A percentile compares a stretch with the other conserved stretches of the same genome.
phyloP scores from a whole-genome alignment of 2,113 vertebrate species.

The Sinocyclocheilus grahami region DNA sequence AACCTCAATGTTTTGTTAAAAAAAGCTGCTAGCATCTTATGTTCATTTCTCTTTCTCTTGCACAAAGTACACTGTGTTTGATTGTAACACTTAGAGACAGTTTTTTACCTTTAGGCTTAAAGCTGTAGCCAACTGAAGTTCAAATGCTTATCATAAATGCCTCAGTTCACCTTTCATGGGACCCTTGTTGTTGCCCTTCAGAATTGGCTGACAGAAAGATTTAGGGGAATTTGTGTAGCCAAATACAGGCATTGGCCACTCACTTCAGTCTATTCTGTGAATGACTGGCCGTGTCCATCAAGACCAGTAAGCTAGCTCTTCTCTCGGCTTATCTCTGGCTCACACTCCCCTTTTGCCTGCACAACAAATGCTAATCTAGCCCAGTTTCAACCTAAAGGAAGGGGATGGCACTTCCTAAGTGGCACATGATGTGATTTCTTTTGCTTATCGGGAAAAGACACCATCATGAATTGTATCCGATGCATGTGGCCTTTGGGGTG shows the following conservation, averaged over 20 bases:
- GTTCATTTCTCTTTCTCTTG: neutral
- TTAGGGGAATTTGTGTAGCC: conserved; percentile 43
- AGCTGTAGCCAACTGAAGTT: conserved; percentile 8
- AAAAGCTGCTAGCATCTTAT: neutral
- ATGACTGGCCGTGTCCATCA: conserved; percentile 51
- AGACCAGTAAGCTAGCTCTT: conserved; percentile 45
- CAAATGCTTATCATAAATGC: conserved; percentile 34
- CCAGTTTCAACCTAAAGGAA: conserved; percentile 34
- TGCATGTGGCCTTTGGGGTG: conserved; percentile 30
- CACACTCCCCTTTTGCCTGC: conserved; percentile 43
- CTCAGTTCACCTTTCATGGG: conserved; percentile 34
- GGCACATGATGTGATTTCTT: conserved; percentile 35
- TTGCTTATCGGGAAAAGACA: conserved; percentile 41
- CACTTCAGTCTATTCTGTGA: conserved; percentile 34
- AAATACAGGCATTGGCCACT: conserved; percentile 33
- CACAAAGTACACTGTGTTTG: conserved; percentile 3
- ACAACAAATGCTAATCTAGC: conserved; percentile 52
- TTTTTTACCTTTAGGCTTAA: conserved; percentile 25
- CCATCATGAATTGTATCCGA: conserved; percentile 23
- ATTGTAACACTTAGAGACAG: conserved; percentile 31
- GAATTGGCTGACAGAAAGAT: conserved; percentile 37
- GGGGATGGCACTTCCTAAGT: conserved; percentile 4
- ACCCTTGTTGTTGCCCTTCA: conserved; percentile 29
- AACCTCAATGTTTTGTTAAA: conserved; percentile 19
- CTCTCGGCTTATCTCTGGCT: conserved; percentile 47